These are phyloP conservation scores for Pagetopsis macropterus DNA, from an alignment of 2,797 vertebrate species.

Conservation along the genomic window DNA sequence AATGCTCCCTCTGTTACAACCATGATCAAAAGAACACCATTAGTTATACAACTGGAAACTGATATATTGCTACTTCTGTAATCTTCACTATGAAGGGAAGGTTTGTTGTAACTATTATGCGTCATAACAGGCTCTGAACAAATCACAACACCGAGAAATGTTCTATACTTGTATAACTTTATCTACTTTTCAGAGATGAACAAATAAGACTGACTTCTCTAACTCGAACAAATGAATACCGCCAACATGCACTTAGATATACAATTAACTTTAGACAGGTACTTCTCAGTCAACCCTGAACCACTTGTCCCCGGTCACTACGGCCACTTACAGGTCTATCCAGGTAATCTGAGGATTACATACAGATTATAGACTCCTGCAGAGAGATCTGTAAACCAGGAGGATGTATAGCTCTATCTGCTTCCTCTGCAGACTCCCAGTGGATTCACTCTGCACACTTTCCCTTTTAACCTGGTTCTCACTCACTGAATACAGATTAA, in stretches of 20 bases:
- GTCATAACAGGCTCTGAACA: not conserved
- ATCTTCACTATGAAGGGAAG: not conserved
- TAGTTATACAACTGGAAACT: slow-evolving; percentile 5
- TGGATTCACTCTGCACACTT: not conserved
- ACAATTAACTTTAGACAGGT: slow-evolving; percentile 16
- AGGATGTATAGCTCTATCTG: slow-evolving; percentile 40
- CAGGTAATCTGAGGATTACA: slow-evolving; percentile 78
- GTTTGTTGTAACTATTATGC: not conserved
- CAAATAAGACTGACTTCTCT: too few relatives aligned
- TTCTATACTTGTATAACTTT: too few relatives aligned
- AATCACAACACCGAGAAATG: not conserved
- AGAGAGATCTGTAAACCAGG: slow-evolving; percentile 43
- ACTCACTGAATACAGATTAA: not conserved
- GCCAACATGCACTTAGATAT: not conserved
- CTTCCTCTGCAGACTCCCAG: slow-evolving; percentile 25
- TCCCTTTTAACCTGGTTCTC: slow-evolving; percentile 18
- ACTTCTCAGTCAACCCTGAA: slow-evolving; percentile 19
- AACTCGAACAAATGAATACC: not conserved
- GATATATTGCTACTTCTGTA: not conserved
- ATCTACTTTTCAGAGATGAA: too few relatives aligned
- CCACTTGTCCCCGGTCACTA: slow-evolving; percentile 31
- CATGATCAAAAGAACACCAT: slow-evolving; percentile 1
- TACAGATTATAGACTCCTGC: slow-evolving; percentile 69
- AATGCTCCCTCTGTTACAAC: slow-evolving; percentile 17
- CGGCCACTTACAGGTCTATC: slow-evolving; percentile 33